Base-by-base conservation (phyloP, 2,888 invertebrate genomes). In the Isoperla grammatica region DNA sequence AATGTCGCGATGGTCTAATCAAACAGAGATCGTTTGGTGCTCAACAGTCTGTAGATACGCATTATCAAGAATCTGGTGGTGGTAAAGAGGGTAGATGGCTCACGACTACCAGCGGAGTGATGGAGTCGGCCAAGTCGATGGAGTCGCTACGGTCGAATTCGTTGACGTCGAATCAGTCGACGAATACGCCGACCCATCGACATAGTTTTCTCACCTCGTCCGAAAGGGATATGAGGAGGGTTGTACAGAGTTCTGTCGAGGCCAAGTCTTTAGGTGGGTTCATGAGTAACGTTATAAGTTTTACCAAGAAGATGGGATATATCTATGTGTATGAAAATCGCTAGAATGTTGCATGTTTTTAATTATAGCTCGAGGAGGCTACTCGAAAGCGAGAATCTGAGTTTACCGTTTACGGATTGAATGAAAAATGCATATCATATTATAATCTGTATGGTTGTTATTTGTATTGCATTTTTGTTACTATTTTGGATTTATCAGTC, bases 141-240 rank as follows among this genome's bases (percentile, higher is more conserved):
- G 87, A 87, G 71, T 84, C 85, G 68, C 78, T 86, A 67, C 78
- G 85, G 69, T 80, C 81, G 13, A 50, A 50, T 17, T 35, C 48
- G 35, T 15, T 55, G 15, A 12, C 42, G 20, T 23, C 37, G 50
- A 48, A 49, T 4, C 56, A 56, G 35, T 12, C 13, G 8, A n/a
- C 2, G 2, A 4, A 35, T 11, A 39, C 40, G 48, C 49, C 23
- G 12, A 42, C 15, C 9, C 81, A 82, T 63, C 78, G 83, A 64
- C 77, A 84, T 61, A 85, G 85, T 56, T 84, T 84, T 68, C 69
- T 84, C 40, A 83, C 83, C 8, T 81, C 84, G 0, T 86, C 86
- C 66, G 85, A 84, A 67, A 77, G 82, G 54, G 86, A 87, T 70
- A 80, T 86, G 63, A 76, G 86, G 49, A 70, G 75, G 45, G 73